Conservation (phyloP, 2,113 vertebrate species). For the Pluvianellus socialis region DNA sequence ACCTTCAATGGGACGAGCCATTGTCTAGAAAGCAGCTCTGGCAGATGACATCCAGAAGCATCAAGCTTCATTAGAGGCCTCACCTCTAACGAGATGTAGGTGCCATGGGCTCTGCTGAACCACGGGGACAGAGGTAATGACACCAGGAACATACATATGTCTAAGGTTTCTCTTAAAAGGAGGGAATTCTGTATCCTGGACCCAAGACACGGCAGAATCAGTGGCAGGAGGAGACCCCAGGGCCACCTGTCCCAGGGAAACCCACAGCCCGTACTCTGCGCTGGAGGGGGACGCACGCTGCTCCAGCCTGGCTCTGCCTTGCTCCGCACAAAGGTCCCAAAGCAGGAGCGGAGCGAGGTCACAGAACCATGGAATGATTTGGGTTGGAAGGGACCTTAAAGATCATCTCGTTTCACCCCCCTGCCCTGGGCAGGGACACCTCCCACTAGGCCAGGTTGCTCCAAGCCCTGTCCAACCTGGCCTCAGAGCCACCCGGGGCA, state of each 20-base stretch:
- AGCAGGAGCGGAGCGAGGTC: no score
- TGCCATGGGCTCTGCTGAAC: background rate
- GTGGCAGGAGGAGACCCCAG: background rate
- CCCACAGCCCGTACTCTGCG: background rate
- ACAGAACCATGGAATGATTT: no score
- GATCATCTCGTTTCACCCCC: no score
- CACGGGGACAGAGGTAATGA: no score
- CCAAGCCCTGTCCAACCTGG: no score
- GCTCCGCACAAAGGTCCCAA: no score
- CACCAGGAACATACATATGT: accelerated
- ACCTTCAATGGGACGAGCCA: background rate
- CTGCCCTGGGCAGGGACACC: no score
- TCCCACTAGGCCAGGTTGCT: no score
- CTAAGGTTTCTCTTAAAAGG: background rate
- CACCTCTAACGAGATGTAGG: background rate
- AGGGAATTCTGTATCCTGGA: background rate
- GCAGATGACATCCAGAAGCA: background rate
- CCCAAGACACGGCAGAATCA: background rate
- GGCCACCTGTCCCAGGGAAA: background rate
- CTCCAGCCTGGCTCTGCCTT: no score
- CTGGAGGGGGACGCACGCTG: no score
- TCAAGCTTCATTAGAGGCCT: background rate
- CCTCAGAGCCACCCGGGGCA: no score
- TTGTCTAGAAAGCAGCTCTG: background rate
- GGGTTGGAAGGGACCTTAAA: no score